phyloP scores from a whole-genome alignment of 2,113 vertebrate species.

The Microcebus griseorufus region DNA sequence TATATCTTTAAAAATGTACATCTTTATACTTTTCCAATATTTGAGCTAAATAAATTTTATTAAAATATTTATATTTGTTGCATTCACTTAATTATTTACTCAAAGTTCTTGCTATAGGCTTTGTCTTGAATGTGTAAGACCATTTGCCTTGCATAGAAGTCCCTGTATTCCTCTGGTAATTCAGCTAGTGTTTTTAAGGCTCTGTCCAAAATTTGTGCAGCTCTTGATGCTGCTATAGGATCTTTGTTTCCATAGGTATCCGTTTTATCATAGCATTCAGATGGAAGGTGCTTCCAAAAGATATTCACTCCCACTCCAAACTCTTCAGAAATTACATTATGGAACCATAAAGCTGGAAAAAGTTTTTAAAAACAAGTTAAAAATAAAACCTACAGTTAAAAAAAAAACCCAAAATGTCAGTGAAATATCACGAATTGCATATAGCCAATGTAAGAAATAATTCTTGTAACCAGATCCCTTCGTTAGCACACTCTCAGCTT shows the following conservation, averaged over 20 bases:
- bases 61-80: background rate
- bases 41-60: slow-evolving; percentile 43
- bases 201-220: slow-evolving; percentile 92
- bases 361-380: slow-evolving; percentile 70
- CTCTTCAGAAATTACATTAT: slow-evolving; percentile 94
- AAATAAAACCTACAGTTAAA: slow-evolving; percentile 77
- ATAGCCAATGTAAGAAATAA: slow-evolving; percentile 68
- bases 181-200: slow-evolving; percentile 91
- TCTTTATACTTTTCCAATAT: background rate
- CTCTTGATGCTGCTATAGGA: slow-evolving; percentile 89
- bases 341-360: slow-evolving; percentile 95
- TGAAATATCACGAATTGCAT: slow-evolving; percentile 69
- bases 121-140: slow-evolving; percentile 92
- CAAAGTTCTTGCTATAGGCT: slow-evolving; percentile 83
- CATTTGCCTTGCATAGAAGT: slow-evolving; percentile 97
- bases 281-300: slow-evolving; percentile 95
- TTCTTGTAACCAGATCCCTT: slow-evolving; percentile 44
- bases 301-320: slow-evolving; percentile 96
- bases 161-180: slow-evolving; percentile 93
- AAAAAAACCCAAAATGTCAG: slow-evolving; percentile 43
- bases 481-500: slow-evolving; percentile 59
- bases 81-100: slow-evolving; percentile 74
- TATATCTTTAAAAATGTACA: slow-evolving; percentile 29
- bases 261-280: slow-evolving; percentile 92
- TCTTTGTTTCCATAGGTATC: slow-evolving; percentile 98